Percentiles rank a stretch among this genome's conserved stretches.
phyloP scores from a whole-genome alignment of 2,113 vertebrate species.

The Nyctibius bracteatus region DNA sequence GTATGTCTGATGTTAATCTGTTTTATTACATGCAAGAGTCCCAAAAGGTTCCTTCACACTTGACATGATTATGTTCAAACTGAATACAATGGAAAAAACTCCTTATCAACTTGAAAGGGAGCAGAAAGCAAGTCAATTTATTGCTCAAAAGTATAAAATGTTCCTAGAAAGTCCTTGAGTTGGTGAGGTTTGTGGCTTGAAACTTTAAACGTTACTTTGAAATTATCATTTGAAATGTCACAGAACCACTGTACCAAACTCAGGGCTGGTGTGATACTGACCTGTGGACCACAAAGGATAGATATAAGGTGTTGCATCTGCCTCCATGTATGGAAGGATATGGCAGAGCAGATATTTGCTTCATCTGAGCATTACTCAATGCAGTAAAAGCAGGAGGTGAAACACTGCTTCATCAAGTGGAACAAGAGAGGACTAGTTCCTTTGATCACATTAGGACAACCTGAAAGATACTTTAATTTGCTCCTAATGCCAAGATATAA shows the following conservation, averaged over 20 bases:
- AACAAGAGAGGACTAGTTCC: not conserved
- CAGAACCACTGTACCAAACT: not conserved
- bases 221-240: not conserved
- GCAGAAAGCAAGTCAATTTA: not conserved
- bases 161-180: not conserved
- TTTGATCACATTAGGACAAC: not conserved
- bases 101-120: not conserved
- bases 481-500: not conserved
- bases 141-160: not conserved
- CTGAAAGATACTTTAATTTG: not conserved
- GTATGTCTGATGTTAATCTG: not conserved
- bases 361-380: not conserved
- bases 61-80: not conserved
- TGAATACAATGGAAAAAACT: not conserved
- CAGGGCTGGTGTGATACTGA: not conserved
- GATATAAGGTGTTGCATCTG: not conserved
- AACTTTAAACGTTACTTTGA: not conserved
- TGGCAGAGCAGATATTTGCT: not conserved
- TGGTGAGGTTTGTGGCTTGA: not conserved
- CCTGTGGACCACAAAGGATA: not conserved
- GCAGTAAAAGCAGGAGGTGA: not conserved
- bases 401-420: not conserved
- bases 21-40: not conserved
- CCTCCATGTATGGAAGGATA: not conserved
- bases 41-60: not conserved